phyloP scores from a whole-genome alignment of 2,797 vertebrate species.

The Stomatorhinus walkeri region DNA sequence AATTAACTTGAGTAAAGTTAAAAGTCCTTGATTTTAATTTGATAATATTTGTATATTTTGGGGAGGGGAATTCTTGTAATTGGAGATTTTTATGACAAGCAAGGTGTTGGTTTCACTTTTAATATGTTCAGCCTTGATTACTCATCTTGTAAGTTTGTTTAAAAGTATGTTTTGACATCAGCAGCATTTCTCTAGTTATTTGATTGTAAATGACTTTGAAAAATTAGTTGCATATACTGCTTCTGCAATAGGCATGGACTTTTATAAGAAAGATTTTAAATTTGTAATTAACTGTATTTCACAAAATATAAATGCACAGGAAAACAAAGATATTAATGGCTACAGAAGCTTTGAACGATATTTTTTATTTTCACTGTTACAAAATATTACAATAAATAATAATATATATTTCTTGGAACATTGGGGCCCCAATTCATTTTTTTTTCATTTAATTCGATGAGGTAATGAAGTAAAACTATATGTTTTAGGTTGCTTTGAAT shows the following conservation, averaged over 20 bases:
- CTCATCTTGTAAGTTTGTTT: background rate
- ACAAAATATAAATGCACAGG: background rate
- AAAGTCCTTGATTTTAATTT: background rate
- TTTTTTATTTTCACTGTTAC: background rate
- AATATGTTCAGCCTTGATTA: background rate
- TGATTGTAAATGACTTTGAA: background rate
- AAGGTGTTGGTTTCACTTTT: background rate
- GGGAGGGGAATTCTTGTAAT: background rate
- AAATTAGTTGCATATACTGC: background rate
- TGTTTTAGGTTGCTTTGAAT: background rate
- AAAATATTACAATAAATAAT: background rate
- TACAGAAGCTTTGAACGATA: background rate
- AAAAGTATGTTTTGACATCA: background rate
- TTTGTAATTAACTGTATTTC: background rate
- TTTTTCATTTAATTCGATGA: background rate
- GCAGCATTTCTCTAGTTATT: background rate
- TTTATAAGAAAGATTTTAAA: background rate
- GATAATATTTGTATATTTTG: background rate
- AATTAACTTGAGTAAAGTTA: background rate
- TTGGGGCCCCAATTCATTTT: background rate
- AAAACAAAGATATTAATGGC: background rate
- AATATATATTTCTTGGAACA: background rate
- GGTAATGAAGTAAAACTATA: background rate
- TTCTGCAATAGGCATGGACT: background rate
- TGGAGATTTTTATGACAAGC: background rate